These are phyloP conservation scores for Drosophila siamana DNA, from an alignment of 2,888 invertebrate species.

Conservation along the genomic window DNA sequence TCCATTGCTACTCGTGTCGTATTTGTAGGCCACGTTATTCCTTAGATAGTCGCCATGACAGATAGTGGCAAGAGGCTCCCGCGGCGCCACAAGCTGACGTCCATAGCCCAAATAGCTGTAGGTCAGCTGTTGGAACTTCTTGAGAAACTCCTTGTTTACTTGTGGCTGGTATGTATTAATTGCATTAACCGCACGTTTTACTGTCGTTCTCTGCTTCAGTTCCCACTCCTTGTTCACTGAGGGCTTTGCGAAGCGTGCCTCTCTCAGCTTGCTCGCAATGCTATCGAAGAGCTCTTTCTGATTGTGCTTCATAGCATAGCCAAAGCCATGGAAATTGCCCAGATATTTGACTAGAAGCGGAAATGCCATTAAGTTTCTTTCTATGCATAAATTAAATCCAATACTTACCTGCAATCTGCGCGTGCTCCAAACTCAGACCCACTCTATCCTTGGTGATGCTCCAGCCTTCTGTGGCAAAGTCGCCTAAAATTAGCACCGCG, in stretches of 20 bases:
- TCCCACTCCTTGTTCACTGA: conserved; percentile 49
- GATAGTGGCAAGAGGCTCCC: conserved; percentile 81
- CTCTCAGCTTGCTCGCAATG: conserved; percentile 65
- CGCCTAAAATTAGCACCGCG: conserved; percentile 79
- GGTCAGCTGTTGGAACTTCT: conserved; percentile 55
- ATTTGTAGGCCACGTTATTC: conserved; percentile 84
- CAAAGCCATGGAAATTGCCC: conserved; percentile 83
- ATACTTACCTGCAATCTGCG: conserved; percentile 76
- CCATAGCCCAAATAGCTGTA: conserved; percentile 57
- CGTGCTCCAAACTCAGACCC: conserved; percentile 82
- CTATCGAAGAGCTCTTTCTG: conserved; percentile 66
- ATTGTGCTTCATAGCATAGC: conserved; percentile 78
- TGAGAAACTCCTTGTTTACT: conserved; percentile 73
- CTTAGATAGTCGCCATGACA: conserved; percentile 85
- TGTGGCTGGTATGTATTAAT: conserved; percentile 61
- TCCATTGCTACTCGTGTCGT: conserved; percentile 53
- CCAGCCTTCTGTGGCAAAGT: conserved; percentile 80
- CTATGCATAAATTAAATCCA: background rate
- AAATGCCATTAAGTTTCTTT: background rate
- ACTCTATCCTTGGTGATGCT: conserved; percentile 66
- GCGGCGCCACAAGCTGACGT: conserved; percentile 73
- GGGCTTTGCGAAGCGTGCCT: conserved; percentile 71
- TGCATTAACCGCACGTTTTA: conserved; percentile 54
- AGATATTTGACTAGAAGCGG: conserved; percentile 68
- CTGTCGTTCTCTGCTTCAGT: conserved; percentile 27